These are phyloP conservation scores for Zaprionus africanus DNA, from an alignment of 1,140 invertebrate species.

Conservation along the genomic window DNA sequence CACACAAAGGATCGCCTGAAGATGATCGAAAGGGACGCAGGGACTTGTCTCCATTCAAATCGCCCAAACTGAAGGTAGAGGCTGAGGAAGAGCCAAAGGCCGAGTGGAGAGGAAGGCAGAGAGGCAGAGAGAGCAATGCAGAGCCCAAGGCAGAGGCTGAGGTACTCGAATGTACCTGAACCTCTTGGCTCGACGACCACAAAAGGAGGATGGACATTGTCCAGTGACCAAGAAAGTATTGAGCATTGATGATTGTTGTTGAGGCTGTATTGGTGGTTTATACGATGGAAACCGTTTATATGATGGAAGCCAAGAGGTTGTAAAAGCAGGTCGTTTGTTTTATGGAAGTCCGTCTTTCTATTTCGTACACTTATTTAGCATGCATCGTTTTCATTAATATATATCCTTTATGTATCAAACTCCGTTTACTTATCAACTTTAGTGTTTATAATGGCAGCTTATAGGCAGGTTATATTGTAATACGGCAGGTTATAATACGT, in stretches of 20 bases:
- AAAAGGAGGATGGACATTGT: constrained; percentile 76
- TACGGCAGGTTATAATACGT: too few relatives aligned
- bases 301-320: background rate
- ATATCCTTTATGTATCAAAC: too few relatives aligned
- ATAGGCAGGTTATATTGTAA: too few relatives aligned
- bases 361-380: too few relatives aligned
- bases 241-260: constrained; percentile 59
- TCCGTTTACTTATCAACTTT: too few relatives aligned
- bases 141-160: background rate
- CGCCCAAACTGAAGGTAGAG: constrained; percentile 54
- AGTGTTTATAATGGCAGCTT: too few relatives aligned
- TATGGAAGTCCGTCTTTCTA: too few relatives aligned
- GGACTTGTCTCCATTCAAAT: constrained; percentile 84
- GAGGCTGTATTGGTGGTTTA: constrained; percentile 5
- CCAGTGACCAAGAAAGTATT: constrained; percentile 73
- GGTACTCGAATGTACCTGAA: constrained; percentile 79
- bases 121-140: background rate
- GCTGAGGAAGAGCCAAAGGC: background rate
- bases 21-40: constrained; percentile 66
- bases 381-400: too few relatives aligned
- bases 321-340: constrained; percentile 5
- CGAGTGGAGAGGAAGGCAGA: background rate
- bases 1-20: constrained; percentile 69
- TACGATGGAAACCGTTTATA: constrained; percentile 16
- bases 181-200: constrained; percentile 51